Percentiles rank a stretch among this genome's conserved stretches.
Conservation (phyloP, 2,113 vertebrate genomes). For the Oxyruncus cristatus region DNA sequence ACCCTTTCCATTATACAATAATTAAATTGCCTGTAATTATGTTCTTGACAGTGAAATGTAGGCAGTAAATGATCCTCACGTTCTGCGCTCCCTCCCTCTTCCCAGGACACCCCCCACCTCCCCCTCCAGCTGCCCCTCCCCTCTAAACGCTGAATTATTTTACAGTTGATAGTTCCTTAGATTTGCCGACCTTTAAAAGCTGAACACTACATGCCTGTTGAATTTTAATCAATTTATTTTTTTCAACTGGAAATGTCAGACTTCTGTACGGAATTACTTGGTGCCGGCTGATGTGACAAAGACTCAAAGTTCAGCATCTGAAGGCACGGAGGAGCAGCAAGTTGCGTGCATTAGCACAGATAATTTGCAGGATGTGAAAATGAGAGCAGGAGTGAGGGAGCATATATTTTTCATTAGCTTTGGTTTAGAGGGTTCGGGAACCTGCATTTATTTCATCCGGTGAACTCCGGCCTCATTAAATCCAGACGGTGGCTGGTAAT, state of each 20-base stretch:
- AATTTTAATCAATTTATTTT: slow-evolving; percentile 85
- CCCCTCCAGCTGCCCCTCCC: slow-evolving; percentile 7
- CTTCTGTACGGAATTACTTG: slow-evolving; percentile 75
- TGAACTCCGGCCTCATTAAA: slow-evolving; percentile 45
- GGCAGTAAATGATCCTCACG: slow-evolving; percentile 42
- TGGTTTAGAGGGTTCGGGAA: slow-evolving; percentile 49
- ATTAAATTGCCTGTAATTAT: slow-evolving; percentile 66
- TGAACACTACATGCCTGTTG: slow-evolving; percentile 76
- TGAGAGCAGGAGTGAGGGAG: slow-evolving; percentile 53
- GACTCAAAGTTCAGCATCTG: slow-evolving; percentile 77
- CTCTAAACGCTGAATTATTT: slow-evolving; percentile 79
- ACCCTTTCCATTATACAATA: neutral
- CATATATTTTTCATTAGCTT: slow-evolving; percentile 75
- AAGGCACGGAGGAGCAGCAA: slow-evolving; percentile 57
- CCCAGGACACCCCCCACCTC: neutral
- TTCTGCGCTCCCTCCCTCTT: neutral
- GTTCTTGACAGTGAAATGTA: slow-evolving; percentile 38
- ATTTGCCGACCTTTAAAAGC: slow-evolving; percentile 80
- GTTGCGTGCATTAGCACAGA: slow-evolving; percentile 61
- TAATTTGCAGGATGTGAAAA: slow-evolving; percentile 71
- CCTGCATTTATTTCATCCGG: slow-evolving; percentile 53
- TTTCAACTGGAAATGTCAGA: slow-evolving; percentile 82
- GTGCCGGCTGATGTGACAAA: slow-evolving; percentile 75
- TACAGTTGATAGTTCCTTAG: slow-evolving; percentile 79
- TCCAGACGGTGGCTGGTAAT: neutral